phyloP scores from a whole-genome alignment of 2,113 vertebrate genomes.

The Acanthisitta chloris region DNA sequence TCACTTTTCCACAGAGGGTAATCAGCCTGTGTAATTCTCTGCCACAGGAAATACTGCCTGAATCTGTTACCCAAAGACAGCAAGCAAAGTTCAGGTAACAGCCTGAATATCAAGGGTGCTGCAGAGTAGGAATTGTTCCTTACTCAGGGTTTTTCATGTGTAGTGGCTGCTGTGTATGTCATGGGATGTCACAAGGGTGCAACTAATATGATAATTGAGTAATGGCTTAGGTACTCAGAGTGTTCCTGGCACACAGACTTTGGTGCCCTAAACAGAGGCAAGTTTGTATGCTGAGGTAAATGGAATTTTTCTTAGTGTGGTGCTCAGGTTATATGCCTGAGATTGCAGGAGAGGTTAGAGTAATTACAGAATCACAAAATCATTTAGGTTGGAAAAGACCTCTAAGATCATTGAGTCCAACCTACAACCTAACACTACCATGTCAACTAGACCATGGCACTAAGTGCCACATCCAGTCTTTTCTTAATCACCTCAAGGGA shows the following conservation, averaged over 20 bases:
- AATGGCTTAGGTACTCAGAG: rapidly evolving
- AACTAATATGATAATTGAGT: background rate
- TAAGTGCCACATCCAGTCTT: no score
- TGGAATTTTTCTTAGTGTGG: background rate
- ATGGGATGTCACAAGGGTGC: background rate
- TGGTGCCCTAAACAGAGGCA: background rate
- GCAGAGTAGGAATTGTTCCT: background rate
- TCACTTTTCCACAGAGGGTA: conserved; percentile 42
- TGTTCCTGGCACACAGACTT: background rate
- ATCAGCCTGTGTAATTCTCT: conserved; percentile 46
- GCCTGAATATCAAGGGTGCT: background rate
- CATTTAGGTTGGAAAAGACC: no score
- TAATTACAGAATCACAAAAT: no score
- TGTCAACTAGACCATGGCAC: no score
- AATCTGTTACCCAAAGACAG: conserved; percentile 26
- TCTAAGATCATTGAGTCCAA: no score
- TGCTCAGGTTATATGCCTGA: background rate
- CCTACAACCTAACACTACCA: no score
- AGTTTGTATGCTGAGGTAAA: background rate
- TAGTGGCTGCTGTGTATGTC: background rate
- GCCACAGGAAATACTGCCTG: conserved; percentile 23
- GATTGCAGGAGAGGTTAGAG: background rate
- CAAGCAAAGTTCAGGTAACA: background rate
- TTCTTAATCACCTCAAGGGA: no score
- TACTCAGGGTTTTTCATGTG: background rate